Evolutionary conservation across 2,888 invertebrate species (phyloP).

Genomic region (Spatulosminthurus flaviceps): DNA sequence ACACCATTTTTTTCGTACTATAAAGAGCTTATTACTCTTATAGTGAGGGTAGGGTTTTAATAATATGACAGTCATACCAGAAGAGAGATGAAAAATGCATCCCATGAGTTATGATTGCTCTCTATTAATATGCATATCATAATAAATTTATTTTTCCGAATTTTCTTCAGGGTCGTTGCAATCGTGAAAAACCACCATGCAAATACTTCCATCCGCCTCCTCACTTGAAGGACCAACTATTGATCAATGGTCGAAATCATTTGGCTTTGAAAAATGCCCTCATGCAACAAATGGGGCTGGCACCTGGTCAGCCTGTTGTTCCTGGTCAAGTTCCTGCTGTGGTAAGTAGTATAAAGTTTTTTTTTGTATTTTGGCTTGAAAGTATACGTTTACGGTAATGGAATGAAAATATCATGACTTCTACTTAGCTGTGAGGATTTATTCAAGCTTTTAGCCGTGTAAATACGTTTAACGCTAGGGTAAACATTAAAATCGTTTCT

Average conservation of each 20-base stretch:
- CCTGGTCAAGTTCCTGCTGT: constrained; percentile 90
- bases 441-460: constrained; percentile 11
- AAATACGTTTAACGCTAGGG: background rate
- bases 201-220: constrained; percentile 99
- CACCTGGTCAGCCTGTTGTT: constrained; percentile 88
- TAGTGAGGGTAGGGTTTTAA: too few relatives aligned
- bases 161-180: constrained; percentile 94
- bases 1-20: too few relatives aligned
- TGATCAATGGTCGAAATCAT: constrained; percentile 99
- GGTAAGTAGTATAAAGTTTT: constrained; percentile 75
- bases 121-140: background rate
- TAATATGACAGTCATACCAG: too few relatives aligned
- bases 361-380: background rate
- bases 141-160: constrained; percentile 54
- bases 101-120: background rate
- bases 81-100: background rate
- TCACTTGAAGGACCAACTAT: constrained; percentile 98
- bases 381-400: background rate
- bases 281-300: constrained; percentile 93
- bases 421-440: background rate
- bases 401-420: constrained; percentile 9
- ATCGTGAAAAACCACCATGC: constrained; percentile 99
- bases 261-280: constrained; percentile 98
- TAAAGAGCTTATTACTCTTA: too few relatives aligned
- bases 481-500: background rate